Base-by-base conservation (phyloP, 2,888 invertebrate species). In the Tupiocoris notatus region DNA sequence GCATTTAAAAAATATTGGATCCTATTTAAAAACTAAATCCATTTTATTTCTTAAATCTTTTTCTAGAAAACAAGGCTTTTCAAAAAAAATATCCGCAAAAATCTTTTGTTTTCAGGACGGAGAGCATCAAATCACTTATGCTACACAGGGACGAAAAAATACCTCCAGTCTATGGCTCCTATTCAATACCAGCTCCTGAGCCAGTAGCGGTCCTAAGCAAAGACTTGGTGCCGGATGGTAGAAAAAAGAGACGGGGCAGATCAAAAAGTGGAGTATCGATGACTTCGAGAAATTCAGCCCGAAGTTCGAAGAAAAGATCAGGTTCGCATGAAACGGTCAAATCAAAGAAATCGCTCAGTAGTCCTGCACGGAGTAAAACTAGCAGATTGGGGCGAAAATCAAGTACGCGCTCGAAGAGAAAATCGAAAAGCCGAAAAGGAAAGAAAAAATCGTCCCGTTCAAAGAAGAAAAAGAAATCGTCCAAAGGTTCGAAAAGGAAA, bases 51-150 rank as follows among this genome's bases (percentile, higher is more conserved):
- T n/a, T n/a, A n/a, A n/a, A n/a, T n/a, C n/a, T n/a, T n/a, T n/a
- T n/a, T n/a, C n/a, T n/a, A n/a, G n/a, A n/a, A n/a, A n/a, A n/a
- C n/a, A n/a, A n/a, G n/a, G n/a, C n/a, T n/a, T n/a, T n/a, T n/a
- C n/a, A n/a, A n/a, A n/a, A n/a, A n/a, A n/a, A n/a, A n/a, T n/a
- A n/a, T n/a, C n/a, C 54, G 54, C 54, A 7, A 12, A 54, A 12
- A 7, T 54, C n/a, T n/a, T n/a, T n/a, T 39, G 23, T 17, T 1
- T 22, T 22, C n/a, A 68, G 21, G 18, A 1, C 58, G 1, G 68
- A 68, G 18, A 68, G 68, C n/a, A 9, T 68, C 12, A 66, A 54
- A 18, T 66, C 66, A 1, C 66, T 66, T 1, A 58, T 58, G 68
- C 23, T 7, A 9, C 68, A 68, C 58, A 68, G 39, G 58, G 68